Evolutionary conservation across 2,797 vertebrate species (phyloP).

Genomic region (Chloroceryle amazona): DNA sequence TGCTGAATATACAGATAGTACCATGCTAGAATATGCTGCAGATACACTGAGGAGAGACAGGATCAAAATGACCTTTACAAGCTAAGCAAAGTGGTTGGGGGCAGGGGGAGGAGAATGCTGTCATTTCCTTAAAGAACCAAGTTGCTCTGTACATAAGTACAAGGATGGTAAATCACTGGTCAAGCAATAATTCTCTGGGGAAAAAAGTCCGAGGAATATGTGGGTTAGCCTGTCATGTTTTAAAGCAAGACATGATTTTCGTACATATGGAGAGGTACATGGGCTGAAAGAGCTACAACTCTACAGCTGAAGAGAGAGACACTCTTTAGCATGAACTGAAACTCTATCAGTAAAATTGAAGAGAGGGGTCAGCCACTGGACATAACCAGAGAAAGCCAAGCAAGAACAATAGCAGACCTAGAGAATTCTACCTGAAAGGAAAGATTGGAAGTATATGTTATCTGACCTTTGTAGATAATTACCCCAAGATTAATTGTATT

Average conservation of each 20-base stretch:
- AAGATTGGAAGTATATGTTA: not conserved
- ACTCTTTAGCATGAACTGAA: not conserved
- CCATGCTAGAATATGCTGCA: not conserved
- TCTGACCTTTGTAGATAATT: not conserved
- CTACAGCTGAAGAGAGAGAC: not conserved
- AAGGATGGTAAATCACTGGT: not conserved
- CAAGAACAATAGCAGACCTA: not conserved
- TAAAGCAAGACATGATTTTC: not conserved
- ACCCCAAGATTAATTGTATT: not conserved
- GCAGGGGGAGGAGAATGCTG: not conserved
- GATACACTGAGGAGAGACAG: not conserved
- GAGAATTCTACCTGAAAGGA: not conserved
- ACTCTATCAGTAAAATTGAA: not conserved
- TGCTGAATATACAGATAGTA: not conserved
- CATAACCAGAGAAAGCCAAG: not conserved
- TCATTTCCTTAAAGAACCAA: not conserved
- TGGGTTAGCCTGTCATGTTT: not conserved
- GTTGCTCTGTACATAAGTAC: not conserved
- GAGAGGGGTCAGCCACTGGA: not conserved
- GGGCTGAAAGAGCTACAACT: not conserved
- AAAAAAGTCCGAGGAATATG: not conserved
- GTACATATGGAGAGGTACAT: not conserved
- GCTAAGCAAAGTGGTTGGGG: not conserved
- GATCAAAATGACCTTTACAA: not conserved
- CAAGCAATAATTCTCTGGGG: not conserved